Evolutionary conservation across 2,888 invertebrate genomes (phyloP).

Genomic region (Eustalomyia histrio): DNA sequence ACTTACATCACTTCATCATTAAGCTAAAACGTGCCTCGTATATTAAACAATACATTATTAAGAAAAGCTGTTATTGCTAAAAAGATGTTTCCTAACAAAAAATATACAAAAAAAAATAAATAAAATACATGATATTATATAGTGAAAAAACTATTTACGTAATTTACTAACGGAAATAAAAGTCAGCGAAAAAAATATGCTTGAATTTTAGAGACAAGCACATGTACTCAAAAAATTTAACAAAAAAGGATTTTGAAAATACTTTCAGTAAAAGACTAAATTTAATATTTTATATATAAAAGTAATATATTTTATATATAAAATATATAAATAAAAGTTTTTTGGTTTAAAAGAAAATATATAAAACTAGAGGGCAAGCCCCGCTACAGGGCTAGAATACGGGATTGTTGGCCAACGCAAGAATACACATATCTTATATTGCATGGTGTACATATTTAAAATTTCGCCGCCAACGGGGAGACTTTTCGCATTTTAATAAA

Average conservation of each 20-base stretch:
- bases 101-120: background rate
- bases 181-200: conserved; percentile 58
- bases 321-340: too few relatives aligned
- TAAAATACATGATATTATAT: background rate
- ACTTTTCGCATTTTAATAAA: too few relatives aligned
- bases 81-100: background rate
- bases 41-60: conserved; percentile 52
- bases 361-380: too few relatives aligned
- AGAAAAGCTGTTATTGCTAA: conserved; percentile 36
- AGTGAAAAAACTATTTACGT: conserved; percentile 51
- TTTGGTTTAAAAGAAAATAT: too few relatives aligned
- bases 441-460: too few relatives aligned
- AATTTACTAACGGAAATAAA: conserved; percentile 61
- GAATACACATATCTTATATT: too few relatives aligned
- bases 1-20: conserved; percentile 55
- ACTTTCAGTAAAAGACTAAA: too few relatives aligned
- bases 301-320: too few relatives aligned
- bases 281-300: too few relatives aligned
- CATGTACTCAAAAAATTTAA: background rate
- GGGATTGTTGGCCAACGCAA: too few relatives aligned
- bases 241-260: background rate
- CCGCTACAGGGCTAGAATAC: too few relatives aligned
- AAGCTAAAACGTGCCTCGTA: conserved; percentile 55
- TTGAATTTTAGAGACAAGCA: conserved; percentile 33
- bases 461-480: too few relatives aligned